Evolutionary conservation across 2,113 vertebrate genomes (phyloP).

Genomic region (Condylura cristata): DNA sequence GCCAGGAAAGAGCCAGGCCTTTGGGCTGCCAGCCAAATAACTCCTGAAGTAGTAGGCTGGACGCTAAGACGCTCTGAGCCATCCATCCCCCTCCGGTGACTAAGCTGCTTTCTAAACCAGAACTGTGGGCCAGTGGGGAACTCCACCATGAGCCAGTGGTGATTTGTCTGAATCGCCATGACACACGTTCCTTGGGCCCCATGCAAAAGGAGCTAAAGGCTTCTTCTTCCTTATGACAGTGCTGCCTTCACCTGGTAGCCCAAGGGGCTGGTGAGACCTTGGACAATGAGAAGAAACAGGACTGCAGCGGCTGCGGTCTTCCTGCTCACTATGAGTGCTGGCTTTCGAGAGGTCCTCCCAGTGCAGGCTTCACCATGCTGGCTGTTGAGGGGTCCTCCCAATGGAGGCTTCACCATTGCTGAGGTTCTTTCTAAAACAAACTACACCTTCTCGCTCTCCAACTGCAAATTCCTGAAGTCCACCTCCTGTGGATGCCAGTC

Average conservation of each 20-base stretch:
- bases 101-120: not conserved
- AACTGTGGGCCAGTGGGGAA: not conserved
- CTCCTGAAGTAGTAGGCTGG: not conserved
- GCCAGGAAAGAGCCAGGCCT: not conserved
- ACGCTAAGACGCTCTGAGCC: not conserved
- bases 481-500: not conserved
- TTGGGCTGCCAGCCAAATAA: not conserved
- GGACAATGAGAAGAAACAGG: not conserved
- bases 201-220: not conserved
- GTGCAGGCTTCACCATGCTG: not conserved
- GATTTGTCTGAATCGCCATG: not conserved
- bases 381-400: not conserved
- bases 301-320: not conserved
- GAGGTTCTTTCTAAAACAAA: not conserved
- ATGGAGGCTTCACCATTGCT: not conserved
- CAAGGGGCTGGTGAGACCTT: not conserved
- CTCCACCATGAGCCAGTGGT: not conserved
- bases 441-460: not conserved
- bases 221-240: not conserved
- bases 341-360: not conserved
- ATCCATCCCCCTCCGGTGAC: not conserved
- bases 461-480: not conserved
- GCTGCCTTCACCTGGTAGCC: not conserved
- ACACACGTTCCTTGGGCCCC: not conserved
- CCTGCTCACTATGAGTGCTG: not conserved